Conservation (phyloP, 2,113 vertebrate genomes). For the Aptenodytes forsteri region DNA sequence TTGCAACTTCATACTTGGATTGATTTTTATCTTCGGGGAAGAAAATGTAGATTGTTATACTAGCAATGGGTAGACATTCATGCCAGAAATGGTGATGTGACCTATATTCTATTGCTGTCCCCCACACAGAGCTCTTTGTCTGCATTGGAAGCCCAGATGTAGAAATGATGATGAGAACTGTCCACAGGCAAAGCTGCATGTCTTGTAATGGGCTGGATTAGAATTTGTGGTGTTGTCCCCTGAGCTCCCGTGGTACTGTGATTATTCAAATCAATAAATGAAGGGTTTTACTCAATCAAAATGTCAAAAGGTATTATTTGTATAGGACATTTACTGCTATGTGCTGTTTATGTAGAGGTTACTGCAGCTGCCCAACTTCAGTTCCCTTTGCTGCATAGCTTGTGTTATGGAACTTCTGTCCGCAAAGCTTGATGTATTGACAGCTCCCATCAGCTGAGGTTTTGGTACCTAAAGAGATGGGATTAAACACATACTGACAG, state of each 20-base stretch:
- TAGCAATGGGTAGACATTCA: neutral
- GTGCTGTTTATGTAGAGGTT: neutral
- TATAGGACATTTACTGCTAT: neutral
- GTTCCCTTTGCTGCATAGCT: neutral
- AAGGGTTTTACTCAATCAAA: neutral
- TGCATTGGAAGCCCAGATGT: neutral
- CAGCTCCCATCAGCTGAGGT: neutral
- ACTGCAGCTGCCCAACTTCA: neutral
- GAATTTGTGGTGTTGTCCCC: neutral
- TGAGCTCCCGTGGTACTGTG: neutral
- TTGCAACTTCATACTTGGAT: neutral
- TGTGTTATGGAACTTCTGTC: neutral
- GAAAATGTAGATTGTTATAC: slow-evolving; percentile 22
- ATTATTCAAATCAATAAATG: neutral
- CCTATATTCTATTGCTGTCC: neutral
- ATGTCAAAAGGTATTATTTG: neutral
- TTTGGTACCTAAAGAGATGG: neutral
- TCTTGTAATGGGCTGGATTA: neutral
- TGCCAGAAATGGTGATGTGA: neutral
- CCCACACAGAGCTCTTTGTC: neutral
- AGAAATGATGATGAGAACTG: neutral
- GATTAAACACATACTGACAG: neutral
- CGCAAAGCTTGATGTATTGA: neutral
- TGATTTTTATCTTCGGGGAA: slow-evolving; percentile 42
- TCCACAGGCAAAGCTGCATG: neutral